Conservation (phyloP, 1,140 invertebrate species). For the Diachasma alloeum region DNA sequence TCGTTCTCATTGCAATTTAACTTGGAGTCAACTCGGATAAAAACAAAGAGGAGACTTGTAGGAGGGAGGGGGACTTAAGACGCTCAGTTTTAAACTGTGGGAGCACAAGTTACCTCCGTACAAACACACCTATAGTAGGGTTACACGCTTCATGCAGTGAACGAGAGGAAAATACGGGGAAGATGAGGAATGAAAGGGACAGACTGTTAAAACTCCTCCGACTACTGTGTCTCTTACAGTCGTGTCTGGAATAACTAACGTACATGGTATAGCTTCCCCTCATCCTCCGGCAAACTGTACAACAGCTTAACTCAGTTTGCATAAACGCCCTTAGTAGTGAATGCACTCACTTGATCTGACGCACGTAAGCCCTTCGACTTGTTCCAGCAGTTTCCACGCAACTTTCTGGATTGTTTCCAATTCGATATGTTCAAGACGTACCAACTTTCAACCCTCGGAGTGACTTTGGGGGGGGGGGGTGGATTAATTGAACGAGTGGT, state of each 20-base stretch:
- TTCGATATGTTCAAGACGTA: background rate
- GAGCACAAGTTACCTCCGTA: background rate
- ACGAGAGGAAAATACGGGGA: background rate
- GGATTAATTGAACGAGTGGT: background rate
- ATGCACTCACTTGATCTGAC: slow-evolving; percentile 16
- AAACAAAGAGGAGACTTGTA: background rate
- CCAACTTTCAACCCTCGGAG: background rate
- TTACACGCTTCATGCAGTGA: background rate
- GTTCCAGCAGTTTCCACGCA: background rate
- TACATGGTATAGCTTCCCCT: background rate
- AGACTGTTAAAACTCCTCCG: background rate
- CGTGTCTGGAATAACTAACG: slow-evolving; percentile 19
- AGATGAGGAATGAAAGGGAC: background rate
- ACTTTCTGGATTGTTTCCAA: slow-evolving; percentile 6
- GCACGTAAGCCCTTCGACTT: slow-evolving; percentile 9
- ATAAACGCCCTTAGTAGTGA: slow-evolving; percentile 25
- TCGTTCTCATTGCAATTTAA: slow-evolving; percentile 3
- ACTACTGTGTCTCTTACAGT: background rate
- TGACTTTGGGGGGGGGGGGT: background rate
- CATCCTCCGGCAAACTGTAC: slow-evolving; percentile 10
- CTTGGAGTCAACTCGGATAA: background rate
- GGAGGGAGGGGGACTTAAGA: background rate
- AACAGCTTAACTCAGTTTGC: slow-evolving; percentile 32
- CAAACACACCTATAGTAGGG: background rate
- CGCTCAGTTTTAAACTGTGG: background rate